Percentiles rank a stretch among this genome's conserved stretches.
These are phyloP conservation scores for Peromyscus leucopus DNA, from an alignment of 2,113 vertebrate species.

Conservation along the genomic window DNA sequence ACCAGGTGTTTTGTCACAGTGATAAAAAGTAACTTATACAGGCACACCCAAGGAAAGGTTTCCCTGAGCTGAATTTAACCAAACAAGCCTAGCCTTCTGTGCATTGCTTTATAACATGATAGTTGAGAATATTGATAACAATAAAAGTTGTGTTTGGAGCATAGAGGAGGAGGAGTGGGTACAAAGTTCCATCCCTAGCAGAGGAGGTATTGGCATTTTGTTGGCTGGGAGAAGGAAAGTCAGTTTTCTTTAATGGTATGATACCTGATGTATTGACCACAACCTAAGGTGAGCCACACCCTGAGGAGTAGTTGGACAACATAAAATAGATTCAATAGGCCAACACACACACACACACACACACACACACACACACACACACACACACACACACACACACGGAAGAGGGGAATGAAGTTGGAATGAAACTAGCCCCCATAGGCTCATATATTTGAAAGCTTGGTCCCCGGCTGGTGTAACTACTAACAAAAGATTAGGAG, in stretches of 20 bases:
- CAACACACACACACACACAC: background rate
- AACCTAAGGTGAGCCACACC: background rate
- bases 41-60: background rate
- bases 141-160: background rate
- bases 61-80: background rate
- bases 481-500: background rate
- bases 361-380: background rate
- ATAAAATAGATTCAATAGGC: background rate
- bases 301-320: background rate
- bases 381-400: background rate
- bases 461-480: background rate
- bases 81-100: background rate
- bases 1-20: background rate
- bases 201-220: background rate
- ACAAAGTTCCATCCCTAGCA: background rate
- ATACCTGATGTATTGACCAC: background rate
- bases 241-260: background rate
- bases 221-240: background rate
- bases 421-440: background rate
- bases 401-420: background rate
- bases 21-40: background rate
- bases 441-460: background rate
- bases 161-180: too few species aligned
- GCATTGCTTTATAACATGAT: background rate
- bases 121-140: background rate